Evolutionary conservation across 1,140 invertebrate genomes (phyloP), one percentile per base, ranked within the genome.

Genomic region (Drosophila leontia): DNA sequence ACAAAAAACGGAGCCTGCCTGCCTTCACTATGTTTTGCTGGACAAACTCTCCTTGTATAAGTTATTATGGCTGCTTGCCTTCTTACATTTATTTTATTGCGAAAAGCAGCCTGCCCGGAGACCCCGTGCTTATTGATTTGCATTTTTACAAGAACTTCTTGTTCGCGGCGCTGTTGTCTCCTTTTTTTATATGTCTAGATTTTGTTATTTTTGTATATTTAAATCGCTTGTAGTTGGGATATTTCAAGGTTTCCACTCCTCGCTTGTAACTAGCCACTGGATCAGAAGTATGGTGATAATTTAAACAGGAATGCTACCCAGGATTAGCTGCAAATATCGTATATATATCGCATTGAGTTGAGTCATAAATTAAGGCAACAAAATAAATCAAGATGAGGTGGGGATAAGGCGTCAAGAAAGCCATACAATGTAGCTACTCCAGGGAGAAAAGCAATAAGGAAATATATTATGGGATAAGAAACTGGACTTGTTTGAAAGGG

Each of bases 41-140:
- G 4, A 42, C 12, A 59, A 70, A 65, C 50, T 74, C 57, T 68
- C 48, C 82, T 67, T 81, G 69, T 84, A 51, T 44, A 17, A 23
- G 37, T 64, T 85, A 61, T 61, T 65, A 55, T 80, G 69, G 35
- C 48, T 51, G 51, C 32, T 32, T 50, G 48, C 50, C 56, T 61
- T 48, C 58, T 87, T 86, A 82, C 79, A 82, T 90, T 90, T 90
- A 90, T 88, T 88, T 88, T 90, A 88, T 88, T 90, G 84, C 80
- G 45, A 68, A 68, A 85, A 74, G 74, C 71, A 47, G 64, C n/a
- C 26, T 50, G 48, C 48, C 48, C 13, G 26, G 26, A n/a, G 48
- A 77, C 53, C 70, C 70, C 75, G 80, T 84, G 63, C 78, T 90
- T 90, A 90, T 90, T 90, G 85, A 90, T 90, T 90, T 90, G 85